Evolutionary conservation across 2,888 invertebrate species (phyloP).

Genomic region (Drosophila percnosoma): DNA sequence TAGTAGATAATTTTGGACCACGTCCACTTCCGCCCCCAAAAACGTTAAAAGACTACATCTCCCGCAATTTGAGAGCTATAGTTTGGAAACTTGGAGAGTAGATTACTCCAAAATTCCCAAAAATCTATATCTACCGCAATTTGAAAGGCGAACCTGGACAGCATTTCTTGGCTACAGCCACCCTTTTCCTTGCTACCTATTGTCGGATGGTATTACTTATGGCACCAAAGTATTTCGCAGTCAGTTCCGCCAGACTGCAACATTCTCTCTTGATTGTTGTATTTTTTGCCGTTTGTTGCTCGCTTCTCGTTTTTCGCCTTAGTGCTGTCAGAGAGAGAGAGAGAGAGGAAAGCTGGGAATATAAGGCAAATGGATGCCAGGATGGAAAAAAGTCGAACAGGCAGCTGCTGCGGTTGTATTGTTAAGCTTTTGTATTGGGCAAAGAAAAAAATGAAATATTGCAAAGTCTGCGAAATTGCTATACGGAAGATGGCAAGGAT

Average conservation of each 20-base stretch:
- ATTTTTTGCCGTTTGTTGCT: slow-evolving; percentile 13
- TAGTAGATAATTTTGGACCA: neutral
- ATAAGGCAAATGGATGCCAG: slow-evolving; percentile 1
- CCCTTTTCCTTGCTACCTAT: neutral
- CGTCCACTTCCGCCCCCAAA: neutral
- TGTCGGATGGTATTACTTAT: neutral
- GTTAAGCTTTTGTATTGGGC: slow-evolving; percentile 44
- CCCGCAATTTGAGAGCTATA: neutral
- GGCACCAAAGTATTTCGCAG: neutral
- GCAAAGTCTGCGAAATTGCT: slow-evolving; percentile 43
- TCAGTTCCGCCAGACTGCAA: neutral
- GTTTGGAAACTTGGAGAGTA: too few relatives aligned
- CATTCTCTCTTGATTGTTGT: neutral
- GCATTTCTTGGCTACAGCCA: neutral
- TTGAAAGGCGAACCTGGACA: neutral
- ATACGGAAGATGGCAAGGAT: slow-evolving; percentile 19
- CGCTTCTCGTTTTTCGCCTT: slow-evolving; percentile 17
- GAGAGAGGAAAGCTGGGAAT: slow-evolving; percentile 20
- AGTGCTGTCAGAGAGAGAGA: neutral
- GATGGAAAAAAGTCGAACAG: slow-evolving; percentile 12
- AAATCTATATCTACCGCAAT: neutral
- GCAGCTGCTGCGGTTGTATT: slow-evolving; percentile 45
- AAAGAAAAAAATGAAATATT: slow-evolving; percentile 31
- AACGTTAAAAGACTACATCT: neutral
- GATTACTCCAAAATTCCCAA: too few relatives aligned